Evolutionary conservation across 2,797 vertebrate genomes (phyloP).

Genomic region (Microctenopoma steveboyesi): DNA sequence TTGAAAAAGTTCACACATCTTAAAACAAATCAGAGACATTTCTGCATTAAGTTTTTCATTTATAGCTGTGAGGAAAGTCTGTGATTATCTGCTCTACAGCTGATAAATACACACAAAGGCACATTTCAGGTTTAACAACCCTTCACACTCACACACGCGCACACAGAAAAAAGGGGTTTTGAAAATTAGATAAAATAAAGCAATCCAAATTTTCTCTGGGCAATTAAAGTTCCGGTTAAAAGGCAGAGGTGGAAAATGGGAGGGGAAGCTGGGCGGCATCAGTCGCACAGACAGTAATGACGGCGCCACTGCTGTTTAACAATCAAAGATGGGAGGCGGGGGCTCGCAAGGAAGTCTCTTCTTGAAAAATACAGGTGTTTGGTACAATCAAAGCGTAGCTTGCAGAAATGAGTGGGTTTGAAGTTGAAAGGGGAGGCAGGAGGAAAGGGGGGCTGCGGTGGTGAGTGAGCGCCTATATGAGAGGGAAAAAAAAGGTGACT

Average conservation of each 20-base stretch:
- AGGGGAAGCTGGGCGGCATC: constrained; percentile 79
- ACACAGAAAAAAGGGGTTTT: constrained; percentile 29
- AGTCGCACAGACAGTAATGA: constrained; percentile 83
- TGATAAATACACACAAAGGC: constrained; percentile 27
- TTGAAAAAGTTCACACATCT: background rate
- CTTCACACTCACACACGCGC: constrained; percentile 3
- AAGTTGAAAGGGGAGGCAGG: constrained; percentile 81
- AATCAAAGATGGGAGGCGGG: constrained; percentile 88
- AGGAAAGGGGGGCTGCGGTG: constrained; percentile 57
- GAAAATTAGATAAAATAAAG: constrained; percentile 77
- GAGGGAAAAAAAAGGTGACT: constrained; percentile 60
- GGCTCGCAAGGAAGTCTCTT: constrained; percentile 85
- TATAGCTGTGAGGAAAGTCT: constrained; percentile 34
- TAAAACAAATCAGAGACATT: constrained; percentile 7
- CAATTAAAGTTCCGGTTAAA: constrained; percentile 79
- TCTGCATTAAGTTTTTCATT: constrained; percentile 4
- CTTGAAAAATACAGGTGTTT: constrained; percentile 88
- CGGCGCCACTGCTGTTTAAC: constrained; percentile 87
- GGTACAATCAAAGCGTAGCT: constrained; percentile 86
- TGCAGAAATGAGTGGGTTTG: constrained; percentile 85
- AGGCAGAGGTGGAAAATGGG: constrained; percentile 76
- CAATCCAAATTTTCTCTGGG: constrained; percentile 67
- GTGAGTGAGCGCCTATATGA: constrained; percentile 76
- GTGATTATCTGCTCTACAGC: constrained; percentile 33
- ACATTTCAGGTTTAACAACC: constrained; percentile 60